Conservation (phyloP, 2,113 vertebrate species). For the Rhinolophus sinicus region DNA sequence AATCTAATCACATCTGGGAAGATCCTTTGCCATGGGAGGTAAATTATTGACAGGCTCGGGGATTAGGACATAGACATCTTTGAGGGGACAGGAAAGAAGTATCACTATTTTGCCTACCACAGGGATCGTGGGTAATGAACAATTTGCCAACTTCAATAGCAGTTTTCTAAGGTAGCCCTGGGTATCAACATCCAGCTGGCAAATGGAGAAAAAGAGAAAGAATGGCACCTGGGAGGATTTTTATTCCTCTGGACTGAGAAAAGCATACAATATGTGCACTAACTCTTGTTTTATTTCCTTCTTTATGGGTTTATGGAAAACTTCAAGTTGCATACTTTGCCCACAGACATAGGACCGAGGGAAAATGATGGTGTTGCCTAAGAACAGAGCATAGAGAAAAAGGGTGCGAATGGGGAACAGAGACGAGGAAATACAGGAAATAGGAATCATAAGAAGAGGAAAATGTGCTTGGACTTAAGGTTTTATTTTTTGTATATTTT, state of each 20-base stretch:
- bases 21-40: background rate
- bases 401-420: background rate
- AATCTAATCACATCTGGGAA: background rate
- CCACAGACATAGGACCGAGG: background rate
- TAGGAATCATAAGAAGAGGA: background rate
- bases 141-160: background rate
- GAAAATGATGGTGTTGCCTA: background rate
- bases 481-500: conserved; percentile 13
- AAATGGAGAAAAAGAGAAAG: background rate
- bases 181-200: background rate
- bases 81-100: background rate
- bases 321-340: background rate
- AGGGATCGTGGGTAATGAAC: background rate
- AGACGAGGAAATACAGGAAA: background rate
- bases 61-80: background rate
- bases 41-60: background rate
- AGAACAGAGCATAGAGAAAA: background rate
- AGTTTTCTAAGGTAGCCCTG: background rate
- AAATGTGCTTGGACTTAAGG: background rate
- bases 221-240: background rate
- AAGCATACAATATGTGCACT: background rate
- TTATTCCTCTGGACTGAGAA: background rate
- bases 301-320: background rate
- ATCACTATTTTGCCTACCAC: background rate
- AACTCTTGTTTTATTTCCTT: background rate